Conservation (phyloP, 2,888 invertebrate genomes). For the Criorhina ranunculi region DNA sequence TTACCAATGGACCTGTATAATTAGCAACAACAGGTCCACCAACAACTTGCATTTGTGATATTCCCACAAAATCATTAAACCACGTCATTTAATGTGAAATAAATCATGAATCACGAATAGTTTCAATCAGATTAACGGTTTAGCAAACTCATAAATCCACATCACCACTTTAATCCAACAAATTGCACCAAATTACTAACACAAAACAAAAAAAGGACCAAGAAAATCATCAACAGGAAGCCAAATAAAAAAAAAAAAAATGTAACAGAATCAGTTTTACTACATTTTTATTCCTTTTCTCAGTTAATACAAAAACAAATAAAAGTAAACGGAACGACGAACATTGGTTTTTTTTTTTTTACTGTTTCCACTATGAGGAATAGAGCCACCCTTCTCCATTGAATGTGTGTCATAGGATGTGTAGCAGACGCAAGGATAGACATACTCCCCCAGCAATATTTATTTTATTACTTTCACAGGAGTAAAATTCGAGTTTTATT, state of each 20-base stretch:
- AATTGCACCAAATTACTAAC: slow-evolving; percentile 59
- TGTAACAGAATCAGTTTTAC: slow-evolving; percentile 65
- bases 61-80: too few relatives aligned
- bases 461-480: slow-evolving; percentile 71
- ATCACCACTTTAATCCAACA: slow-evolving; percentile 45
- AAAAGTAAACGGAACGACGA: slow-evolving; percentile 57
- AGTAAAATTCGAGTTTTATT: slow-evolving; percentile 73
- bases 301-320: slow-evolving; percentile 67
- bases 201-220: slow-evolving; percentile 20
- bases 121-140: slow-evolving; percentile 23
- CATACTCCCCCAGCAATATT: slow-evolving; percentile 64
- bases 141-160: slow-evolving; percentile 34
- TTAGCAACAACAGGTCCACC: too few relatives aligned
- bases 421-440: slow-evolving; percentile 44
- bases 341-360: slow-evolving; percentile 18
- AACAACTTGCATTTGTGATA: too few relatives aligned
- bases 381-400: slow-evolving; percentile 9
- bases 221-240: slow-evolving; percentile 46
- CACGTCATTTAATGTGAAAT: background rate
- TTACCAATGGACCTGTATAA: too few relatives aligned
- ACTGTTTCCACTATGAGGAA: slow-evolving; percentile 7
- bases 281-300: slow-evolving; percentile 66
- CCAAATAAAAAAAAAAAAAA: slow-evolving; percentile 48
- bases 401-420: slow-evolving; percentile 27
- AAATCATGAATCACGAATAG: slow-evolving; percentile 5